Evolutionary conservation across 2,113 vertebrate genomes (phyloP), one percentile per base, ranked within the genome.

Genomic region (Bujurquina vittata): DNA sequence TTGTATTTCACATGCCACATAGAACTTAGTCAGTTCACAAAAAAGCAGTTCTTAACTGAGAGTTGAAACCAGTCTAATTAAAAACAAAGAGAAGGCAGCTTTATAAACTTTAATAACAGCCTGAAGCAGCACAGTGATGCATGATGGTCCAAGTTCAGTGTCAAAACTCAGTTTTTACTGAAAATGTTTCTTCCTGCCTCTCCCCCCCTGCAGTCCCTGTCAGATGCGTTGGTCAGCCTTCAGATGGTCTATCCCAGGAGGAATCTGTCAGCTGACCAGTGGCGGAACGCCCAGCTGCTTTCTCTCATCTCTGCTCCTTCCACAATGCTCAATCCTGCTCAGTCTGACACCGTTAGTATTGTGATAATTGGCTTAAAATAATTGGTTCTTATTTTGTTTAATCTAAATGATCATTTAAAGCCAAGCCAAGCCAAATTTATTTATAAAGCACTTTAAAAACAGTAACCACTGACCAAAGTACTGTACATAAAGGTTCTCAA

Each of bases 301-400:
- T 98, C 97, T 58, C 97, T 99, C 77, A 99, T 99, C 95, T 98
- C 97, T 35, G 98, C 98, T 52, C 98, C 98, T 55, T 99, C 97
- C 85, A 99, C 98, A 88, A 99, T 99, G 98, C 97, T 99, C 35
- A 99, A 99, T 82, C 98, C 98, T 7, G 98, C 98, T 18, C 98
- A 99, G 89, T 99, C 98, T 0, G 98, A 99, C 91, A 99, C 98
- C 4, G 93, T 93, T n/a, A 86, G 94, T 87, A 62, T 29, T 26
- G 43, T 0, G 3, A 37, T 7, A n/a, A 52, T 35, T 17, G 10
- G 1, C 3, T 54, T 22, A 31, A 26, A 12, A 5, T 26, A 67
- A 1, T 46, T 43, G 4, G 14, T 43, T 43, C 33, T 33, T 33
- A 2, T 3, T 43, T 4, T 43, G 12, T 43, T 20, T 63, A 20